These are phyloP conservation scores for Pollachius pollachius DNA, from an alignment of 2,113 vertebrate genomes.

Conservation along the genomic window DNA sequence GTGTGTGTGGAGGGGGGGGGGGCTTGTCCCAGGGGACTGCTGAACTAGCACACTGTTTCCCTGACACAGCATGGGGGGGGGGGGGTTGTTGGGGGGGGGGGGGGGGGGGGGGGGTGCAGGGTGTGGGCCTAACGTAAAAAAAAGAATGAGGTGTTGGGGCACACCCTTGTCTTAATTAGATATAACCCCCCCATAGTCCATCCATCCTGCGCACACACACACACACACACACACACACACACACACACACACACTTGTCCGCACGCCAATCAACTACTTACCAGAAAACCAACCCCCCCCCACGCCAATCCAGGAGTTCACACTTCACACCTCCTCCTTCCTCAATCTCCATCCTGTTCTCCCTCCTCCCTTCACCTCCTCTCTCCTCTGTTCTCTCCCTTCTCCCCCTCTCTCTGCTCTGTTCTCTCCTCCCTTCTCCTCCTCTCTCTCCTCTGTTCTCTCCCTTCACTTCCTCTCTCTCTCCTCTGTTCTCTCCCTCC, in stretches of 20 bases:
- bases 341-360: too few relatives aligned
- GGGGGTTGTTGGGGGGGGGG: conserved; percentile 21
- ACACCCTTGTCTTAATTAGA: conserved; percentile 60
- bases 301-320: too few relatives aligned
- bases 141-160: conserved; percentile 37
- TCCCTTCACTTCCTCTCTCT: too few relatives aligned
- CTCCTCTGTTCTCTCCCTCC: too few relatives aligned
- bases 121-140: conserved; percentile 23
- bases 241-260: background rate
- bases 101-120: conserved; percentile 39
- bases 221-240: conserved; percentile 6
- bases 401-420: too few relatives aligned
- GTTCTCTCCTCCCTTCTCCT: too few relatives aligned
- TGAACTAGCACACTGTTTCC: conserved; percentile 74
- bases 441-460: too few relatives aligned
- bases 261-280: background rate
- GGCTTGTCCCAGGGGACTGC: conserved; percentile 64
- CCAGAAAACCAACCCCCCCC: too few relatives aligned
- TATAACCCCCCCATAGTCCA: conserved; percentile 37
- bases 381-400: too few relatives aligned
- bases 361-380: too few relatives aligned
- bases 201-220: conserved; percentile 12
- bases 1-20: conserved; percentile 38
- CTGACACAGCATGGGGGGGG: conserved; percentile 67
- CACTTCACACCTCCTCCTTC: too few relatives aligned